Percentiles rank a stretch among this genome's conserved stretches.
These are phyloP conservation scores for Pterocles gutturalis DNA, from an alignment of 2,113 vertebrate genomes.

Conservation along the genomic window DNA sequence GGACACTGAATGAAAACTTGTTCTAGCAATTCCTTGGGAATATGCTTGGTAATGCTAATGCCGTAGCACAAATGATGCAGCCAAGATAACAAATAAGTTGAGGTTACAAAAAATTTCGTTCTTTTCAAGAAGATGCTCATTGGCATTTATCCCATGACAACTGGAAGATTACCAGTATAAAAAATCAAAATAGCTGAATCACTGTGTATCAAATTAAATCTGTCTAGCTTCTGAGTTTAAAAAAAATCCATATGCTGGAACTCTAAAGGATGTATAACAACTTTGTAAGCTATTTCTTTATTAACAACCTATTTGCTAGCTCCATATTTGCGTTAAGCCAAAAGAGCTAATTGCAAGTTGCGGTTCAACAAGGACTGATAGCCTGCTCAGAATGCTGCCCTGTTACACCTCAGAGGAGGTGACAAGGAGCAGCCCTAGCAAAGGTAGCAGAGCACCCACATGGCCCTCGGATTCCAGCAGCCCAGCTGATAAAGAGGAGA, in stretches of 20 bases:
- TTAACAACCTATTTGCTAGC: not conserved
- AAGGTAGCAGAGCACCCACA: not conserved
- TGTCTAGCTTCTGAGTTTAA: not conserved
- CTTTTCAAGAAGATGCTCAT: not conserved
- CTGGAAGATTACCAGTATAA: not conserved
- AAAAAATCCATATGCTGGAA: not conserved
- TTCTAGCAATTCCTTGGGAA: not conserved
- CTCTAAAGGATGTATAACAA: not conserved
- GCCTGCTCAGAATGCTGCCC: not conserved
- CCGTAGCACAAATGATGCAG: not conserved
- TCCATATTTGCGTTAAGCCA: not conserved
- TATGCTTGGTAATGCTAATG: not conserved
- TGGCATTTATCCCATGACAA: not conserved
- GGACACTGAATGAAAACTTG: not conserved
- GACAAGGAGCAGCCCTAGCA: not conserved
- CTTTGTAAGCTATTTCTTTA: not conserved
- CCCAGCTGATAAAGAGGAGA: not conserved
- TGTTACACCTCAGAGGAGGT: not conserved
- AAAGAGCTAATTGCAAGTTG: not conserved
- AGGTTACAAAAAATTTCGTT: not conserved
- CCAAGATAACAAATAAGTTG: not conserved
- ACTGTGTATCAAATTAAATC: not conserved
- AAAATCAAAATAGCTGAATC: not conserved
- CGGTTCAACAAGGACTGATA: not conserved
- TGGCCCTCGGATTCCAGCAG: not conserved